Evolutionary conservation across 1,140 invertebrate species (phyloP).

Genomic region (Mamestra configurata): DNA sequence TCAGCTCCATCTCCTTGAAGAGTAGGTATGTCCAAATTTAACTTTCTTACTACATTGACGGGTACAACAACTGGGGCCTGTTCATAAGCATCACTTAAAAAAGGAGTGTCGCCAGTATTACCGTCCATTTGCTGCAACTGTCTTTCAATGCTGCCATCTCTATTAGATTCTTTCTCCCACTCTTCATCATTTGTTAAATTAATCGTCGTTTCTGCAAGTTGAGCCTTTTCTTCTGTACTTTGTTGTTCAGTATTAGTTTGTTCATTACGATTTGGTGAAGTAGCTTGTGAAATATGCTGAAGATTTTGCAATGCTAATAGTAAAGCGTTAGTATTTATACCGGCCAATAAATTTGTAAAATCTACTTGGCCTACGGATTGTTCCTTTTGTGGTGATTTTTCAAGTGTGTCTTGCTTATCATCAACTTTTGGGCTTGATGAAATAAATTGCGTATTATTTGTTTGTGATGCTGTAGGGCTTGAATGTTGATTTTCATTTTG

Average conservation of each 20-base stretch:
- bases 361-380: slow-evolving; percentile 62
- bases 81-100: slow-evolving; percentile 87
- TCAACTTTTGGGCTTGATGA: slow-evolving; percentile 57
- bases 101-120: slow-evolving; percentile 78
- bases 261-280: slow-evolving; percentile 49
- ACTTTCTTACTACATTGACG: slow-evolving; percentile 67
- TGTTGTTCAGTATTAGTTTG: slow-evolving; percentile 50
- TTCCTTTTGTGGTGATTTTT: slow-evolving; percentile 42
- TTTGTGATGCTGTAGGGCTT: neutral
- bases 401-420: slow-evolving; percentile 38
- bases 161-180: slow-evolving; percentile 83
- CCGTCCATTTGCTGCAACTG: slow-evolving; percentile 78
- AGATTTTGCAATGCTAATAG: slow-evolving; percentile 81
- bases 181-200: slow-evolving; percentile 84
- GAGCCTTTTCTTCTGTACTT: slow-evolving; percentile 37
- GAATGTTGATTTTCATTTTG: slow-evolving; percentile 5
- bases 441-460: slow-evolving; percentile 56
- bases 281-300: slow-evolving; percentile 69
- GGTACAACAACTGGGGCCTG: slow-evolving; percentile 79
- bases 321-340: slow-evolving; percentile 79
- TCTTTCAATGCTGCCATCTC: slow-evolving; percentile 79
- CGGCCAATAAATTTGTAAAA: slow-evolving; percentile 73
- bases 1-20: slow-evolving; percentile 60
- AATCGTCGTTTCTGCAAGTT: slow-evolving; percentile 78
- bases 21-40: slow-evolving; percentile 72